These are phyloP conservation scores for Epirrita christyi DNA, from an alignment of 2,888 invertebrate genomes.

Conservation along the genomic window DNA sequence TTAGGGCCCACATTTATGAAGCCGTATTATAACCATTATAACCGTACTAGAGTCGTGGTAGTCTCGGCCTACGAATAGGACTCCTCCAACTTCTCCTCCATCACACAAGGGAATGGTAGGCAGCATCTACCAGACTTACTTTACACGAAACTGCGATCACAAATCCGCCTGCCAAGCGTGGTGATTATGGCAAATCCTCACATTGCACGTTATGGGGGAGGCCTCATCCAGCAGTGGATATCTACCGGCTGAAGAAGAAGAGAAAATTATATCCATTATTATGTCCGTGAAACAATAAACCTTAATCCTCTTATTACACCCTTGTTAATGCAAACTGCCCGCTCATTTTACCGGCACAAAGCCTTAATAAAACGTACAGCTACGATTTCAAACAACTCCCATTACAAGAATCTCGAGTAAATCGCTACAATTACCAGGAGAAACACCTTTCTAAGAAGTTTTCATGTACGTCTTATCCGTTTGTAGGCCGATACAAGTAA, in stretches of 20 bases:
- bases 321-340: constrained; percentile 2
- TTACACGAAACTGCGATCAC: no score
- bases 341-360: constrained; percentile 3
- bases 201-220: no score
- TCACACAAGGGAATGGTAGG: no score
- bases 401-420: constrained; percentile 25
- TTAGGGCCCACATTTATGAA: constrained; percentile 15
- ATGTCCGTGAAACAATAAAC: neutral
- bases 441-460: constrained; percentile 35
- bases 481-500: constrained; percentile 51
- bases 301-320: constrained; percentile 1
- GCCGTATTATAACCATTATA: no score
- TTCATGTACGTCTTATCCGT: constrained; percentile 28
- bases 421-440: constrained; percentile 28
- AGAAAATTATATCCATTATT: neutral
- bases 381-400: neutral
- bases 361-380: constrained; percentile 13
- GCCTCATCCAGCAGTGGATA: no score
- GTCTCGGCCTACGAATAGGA: no score
- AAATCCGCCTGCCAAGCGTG: no score
- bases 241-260: no score
- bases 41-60: no score
- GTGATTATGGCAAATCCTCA: no score
- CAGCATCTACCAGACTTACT: no score
- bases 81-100: no score